Conservation (phyloP, 1,140 invertebrate genomes). For the Araneus ventricosus region DNA sequence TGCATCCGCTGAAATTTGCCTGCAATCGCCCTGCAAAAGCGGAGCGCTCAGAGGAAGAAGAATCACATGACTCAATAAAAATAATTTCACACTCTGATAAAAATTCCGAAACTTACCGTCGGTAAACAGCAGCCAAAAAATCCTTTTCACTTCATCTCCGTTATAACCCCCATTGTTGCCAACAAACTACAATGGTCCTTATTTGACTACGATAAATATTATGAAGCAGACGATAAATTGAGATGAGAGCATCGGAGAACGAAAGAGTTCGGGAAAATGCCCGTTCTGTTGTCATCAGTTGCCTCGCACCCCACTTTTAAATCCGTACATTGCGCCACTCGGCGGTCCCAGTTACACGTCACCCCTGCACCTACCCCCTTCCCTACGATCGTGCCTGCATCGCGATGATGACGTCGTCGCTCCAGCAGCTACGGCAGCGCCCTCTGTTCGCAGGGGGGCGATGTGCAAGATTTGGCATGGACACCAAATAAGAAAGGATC, state of each 20-base stretch:
- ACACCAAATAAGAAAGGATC: background rate
- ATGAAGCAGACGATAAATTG: background rate
- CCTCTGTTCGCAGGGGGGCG: conserved; percentile 7
- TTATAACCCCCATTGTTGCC: background rate
- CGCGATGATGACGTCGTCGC: conserved; percentile 42
- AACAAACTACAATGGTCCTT: background rate
- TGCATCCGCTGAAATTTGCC: background rate
- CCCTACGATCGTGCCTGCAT: conserved; percentile 57
- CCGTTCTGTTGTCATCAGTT: conserved; percentile 31
- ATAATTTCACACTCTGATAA: background rate
- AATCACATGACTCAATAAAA: background rate
- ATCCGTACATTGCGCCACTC: conserved; percentile 73
- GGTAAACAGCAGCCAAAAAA: conserved; percentile 6
- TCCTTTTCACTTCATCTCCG: conserved; percentile 14
- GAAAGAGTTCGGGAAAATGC: conserved; percentile 33
- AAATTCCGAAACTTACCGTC: conserved; percentile 1
- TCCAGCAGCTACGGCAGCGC: conserved; percentile 23
- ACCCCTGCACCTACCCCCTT: background rate
- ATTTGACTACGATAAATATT: background rate
- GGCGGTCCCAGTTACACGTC: conserved; percentile 43
- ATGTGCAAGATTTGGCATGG: background rate
- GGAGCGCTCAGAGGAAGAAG: background rate
- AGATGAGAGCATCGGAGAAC: background rate
- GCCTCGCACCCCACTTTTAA: conserved; percentile 67
- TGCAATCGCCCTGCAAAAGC: background rate